Percentiles rank a stretch among this genome's conserved stretches.
Conservation (phyloP, 2,113 vertebrate genomes). For the Cygnus buccinator region DNA sequence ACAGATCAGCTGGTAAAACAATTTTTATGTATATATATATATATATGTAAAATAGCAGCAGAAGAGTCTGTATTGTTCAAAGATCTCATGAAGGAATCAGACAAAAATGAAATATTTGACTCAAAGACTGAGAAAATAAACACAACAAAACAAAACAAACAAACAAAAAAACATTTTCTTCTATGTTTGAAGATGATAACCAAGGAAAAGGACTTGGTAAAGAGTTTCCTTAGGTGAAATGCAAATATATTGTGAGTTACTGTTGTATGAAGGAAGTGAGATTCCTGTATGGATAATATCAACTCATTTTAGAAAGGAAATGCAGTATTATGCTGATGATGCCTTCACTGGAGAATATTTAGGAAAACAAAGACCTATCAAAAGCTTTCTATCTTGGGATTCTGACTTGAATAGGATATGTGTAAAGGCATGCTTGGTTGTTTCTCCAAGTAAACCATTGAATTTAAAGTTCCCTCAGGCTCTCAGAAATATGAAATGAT, state of each 20-base stretch:
- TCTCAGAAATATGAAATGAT: not conserved
- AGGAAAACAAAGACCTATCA: not conserved
- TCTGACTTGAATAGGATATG: not conserved
- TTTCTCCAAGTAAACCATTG: not conserved
- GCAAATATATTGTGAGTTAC: not conserved
- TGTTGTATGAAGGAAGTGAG: not conserved
- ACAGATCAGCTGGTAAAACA: not conserved
- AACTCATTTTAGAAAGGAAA: not conserved
- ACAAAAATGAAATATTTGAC: not conserved
- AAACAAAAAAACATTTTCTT: not conserved
- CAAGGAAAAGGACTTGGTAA: not conserved
- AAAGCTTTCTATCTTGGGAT: not conserved
- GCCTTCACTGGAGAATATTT: not conserved
- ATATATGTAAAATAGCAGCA: too few relatives aligned
- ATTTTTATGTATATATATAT: too few relatives aligned
- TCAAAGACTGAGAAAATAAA: not conserved
- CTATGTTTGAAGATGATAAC: not conserved
- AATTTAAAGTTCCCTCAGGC: not conserved
- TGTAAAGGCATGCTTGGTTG: not conserved
- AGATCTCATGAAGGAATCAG: not conserved
- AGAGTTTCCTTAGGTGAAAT: not conserved
- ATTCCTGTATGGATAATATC: not conserved
- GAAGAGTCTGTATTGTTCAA: not conserved
- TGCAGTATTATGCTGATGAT: not conserved
- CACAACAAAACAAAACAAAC: not conserved